Base-by-base conservation (phyloP, 2,797 vertebrate species). In the Sciurus carolinensis region DNA sequence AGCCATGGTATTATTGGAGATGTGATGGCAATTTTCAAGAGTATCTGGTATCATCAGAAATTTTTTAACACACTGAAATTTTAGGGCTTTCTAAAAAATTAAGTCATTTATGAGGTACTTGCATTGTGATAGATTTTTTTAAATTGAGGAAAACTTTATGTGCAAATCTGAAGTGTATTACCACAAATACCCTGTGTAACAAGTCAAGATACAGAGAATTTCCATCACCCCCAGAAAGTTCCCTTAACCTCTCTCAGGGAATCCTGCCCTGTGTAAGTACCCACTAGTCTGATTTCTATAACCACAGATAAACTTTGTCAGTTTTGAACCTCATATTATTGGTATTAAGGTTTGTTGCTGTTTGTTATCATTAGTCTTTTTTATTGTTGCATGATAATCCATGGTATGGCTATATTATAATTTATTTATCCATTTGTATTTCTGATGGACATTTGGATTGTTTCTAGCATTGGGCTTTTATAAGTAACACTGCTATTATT, bases 261-360 rank as follows among this genome's bases (percentile, higher is more conserved):
- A 50, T 52, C 62, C 50, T 52, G 73, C 4, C 7, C 59, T 3
- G 1, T 64, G 17, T 9, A 57, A 50, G 14, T 4, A 75, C n/a
- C 22, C 28, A 52, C 3, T 44, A 20, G 54, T 84, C 57, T 75
- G 18, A 76, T 81, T 92, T 95, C n/a, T 89, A 28, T 95, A 26
- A 92, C 4, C 57, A 81, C 4, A 42, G 28, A 36, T 87, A 73
- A 52, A 90, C 47, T 80, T 67, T 85, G 42, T 24, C 11, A 76
- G 42, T 69, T 92, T 79, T 62, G 17, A 95, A 87, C 39, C 76
- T 87, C 24, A 86, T 57, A 42, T 71, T 59, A 89, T 75, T 89
- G n/a, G 30, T 52, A 22, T 80, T 30, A 94, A 50, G n/a, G 47
- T 92, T 86, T 59, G 52, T 44, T 64, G 7, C n/a, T n/a, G 7